A percentile compares a stretch with the other conserved stretches of the same genome.
These are phyloP conservation scores for Holothuria leucospilota DNA, from an alignment of 53 echinoderm and acorn worm genomes.

Conservation along the genomic window DNA sequence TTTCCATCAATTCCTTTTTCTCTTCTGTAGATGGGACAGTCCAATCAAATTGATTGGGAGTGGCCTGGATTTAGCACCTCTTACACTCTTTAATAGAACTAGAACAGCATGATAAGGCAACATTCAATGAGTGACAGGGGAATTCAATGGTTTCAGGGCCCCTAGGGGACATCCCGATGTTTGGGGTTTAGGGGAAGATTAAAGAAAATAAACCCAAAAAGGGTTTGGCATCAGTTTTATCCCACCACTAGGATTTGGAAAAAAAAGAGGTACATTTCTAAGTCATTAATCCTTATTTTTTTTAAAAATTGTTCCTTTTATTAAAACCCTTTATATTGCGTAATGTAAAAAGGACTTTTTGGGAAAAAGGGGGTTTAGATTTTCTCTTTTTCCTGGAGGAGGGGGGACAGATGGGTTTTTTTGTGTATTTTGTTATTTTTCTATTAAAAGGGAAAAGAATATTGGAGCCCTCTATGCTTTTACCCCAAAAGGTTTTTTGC, in stretches of 20 bases:
- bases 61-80: slow-evolving; percentile 42
- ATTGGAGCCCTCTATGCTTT: no score
- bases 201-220: slow-evolving; percentile 52
- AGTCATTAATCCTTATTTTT: no score
- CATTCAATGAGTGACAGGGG: slow-evolving; percentile 50
- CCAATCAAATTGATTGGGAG: slow-evolving; percentile 12
- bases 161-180: slow-evolving; percentile 24
- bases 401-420: no score
- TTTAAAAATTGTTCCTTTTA: no score
- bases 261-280: slow-evolving; percentile 37
- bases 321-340: no score
- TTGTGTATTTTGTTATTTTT: no score
- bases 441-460: no score
- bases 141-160: slow-evolving; percentile 46
- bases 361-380: no score
- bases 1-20: background rate
- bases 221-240: slow-evolving; percentile 49
- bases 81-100: slow-evolving; percentile 43
- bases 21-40: slow-evolving; percentile 20
- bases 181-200: slow-evolving; percentile 49
- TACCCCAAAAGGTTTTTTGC: no score
- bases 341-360: no score
- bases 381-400: no score
- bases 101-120: slow-evolving; percentile 33
- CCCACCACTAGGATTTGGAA: slow-evolving; percentile 35